Conservation (phyloP, 2,113 vertebrate genomes). For the Phocoena sinus region DNA sequence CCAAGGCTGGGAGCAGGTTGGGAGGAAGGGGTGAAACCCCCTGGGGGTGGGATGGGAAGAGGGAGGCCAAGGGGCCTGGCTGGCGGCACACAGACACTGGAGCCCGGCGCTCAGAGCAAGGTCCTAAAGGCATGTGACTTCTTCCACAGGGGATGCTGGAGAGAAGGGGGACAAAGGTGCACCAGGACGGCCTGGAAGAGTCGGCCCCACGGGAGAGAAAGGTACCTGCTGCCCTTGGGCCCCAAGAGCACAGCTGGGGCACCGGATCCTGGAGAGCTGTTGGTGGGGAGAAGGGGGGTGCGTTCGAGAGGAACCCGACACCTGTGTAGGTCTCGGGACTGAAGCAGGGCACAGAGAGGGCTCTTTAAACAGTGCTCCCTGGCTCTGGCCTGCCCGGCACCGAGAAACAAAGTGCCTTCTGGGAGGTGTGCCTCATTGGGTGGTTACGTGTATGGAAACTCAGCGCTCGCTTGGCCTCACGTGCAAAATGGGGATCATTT, state of each 20-base stretch:
- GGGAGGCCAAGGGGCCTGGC: accelerated
- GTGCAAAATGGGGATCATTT: accelerated
- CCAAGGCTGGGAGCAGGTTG: neutral
- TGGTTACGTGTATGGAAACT: accelerated
- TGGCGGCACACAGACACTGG: accelerated
- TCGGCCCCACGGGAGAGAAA: constrained; percentile 92
- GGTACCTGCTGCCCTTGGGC: constrained; percentile 76
- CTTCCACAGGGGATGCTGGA: constrained; percentile 88
- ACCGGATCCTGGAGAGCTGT: neutral
- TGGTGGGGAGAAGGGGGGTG: accelerated
- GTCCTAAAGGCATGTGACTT: constrained; percentile 32
- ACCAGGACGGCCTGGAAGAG: constrained; percentile 92
- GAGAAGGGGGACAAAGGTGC: constrained; percentile 94
- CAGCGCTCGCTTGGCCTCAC: accelerated
- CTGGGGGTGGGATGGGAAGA: accelerated
- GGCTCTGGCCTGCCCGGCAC: neutral
- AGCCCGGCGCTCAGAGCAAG: neutral
- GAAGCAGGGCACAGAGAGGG: accelerated
- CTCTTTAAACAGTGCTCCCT: neutral
- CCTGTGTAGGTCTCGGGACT: neutral
- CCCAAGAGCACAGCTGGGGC: accelerated
- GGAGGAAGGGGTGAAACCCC: accelerated
- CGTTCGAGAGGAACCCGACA: accelerated
- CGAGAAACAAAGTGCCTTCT: neutral
- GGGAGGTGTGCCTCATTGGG: accelerated